Evolutionary conservation across 2,888 invertebrate species (phyloP).

Genomic region (Boloria euphrosyne): DNA sequence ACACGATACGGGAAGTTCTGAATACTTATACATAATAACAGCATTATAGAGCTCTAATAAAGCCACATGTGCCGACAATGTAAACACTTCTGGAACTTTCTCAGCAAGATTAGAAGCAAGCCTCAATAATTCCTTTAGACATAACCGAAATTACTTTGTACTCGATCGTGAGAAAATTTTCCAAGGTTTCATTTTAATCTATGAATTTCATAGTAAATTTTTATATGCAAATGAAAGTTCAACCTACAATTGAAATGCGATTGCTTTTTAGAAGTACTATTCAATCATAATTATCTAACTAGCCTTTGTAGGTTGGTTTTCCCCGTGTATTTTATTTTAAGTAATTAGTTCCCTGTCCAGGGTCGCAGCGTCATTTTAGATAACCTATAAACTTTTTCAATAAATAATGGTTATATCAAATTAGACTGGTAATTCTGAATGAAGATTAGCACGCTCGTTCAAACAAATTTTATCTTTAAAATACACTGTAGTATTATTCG

Average conservation of each 20-base stretch:
- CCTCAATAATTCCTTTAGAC: conserved; percentile 34
- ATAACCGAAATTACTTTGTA: conserved; percentile 28
- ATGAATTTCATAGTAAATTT: neutral
- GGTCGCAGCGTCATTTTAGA: no score
- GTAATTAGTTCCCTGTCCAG: no score
- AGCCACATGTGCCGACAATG: conserved; percentile 38
- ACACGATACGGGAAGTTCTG: conserved; percentile 33
- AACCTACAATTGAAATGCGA: neutral
- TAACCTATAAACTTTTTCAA: no score
- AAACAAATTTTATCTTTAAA: no score
- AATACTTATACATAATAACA: conserved; percentile 35
- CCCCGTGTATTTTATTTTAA: no score
- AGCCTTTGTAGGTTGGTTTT: no score
- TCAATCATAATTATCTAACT: neutral
- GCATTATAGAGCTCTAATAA: conserved; percentile 33
- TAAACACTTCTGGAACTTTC: conserved; percentile 40
- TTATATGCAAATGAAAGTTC: conserved; percentile 17
- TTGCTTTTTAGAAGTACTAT: neutral
- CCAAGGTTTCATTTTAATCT: conserved; percentile 24
- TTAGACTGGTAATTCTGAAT: no score
- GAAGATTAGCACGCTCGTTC: no score
- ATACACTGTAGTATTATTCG: no score
- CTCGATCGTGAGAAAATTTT: conserved; percentile 34
- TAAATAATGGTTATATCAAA: no score
- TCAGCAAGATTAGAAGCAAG: conserved; percentile 38